Percentiles rank a stretch among this genome's conserved stretches.
These are phyloP conservation scores for Zaprionus camerounensis DNA, from an alignment of 1,140 invertebrate genomes.

Conservation along the genomic window DNA sequence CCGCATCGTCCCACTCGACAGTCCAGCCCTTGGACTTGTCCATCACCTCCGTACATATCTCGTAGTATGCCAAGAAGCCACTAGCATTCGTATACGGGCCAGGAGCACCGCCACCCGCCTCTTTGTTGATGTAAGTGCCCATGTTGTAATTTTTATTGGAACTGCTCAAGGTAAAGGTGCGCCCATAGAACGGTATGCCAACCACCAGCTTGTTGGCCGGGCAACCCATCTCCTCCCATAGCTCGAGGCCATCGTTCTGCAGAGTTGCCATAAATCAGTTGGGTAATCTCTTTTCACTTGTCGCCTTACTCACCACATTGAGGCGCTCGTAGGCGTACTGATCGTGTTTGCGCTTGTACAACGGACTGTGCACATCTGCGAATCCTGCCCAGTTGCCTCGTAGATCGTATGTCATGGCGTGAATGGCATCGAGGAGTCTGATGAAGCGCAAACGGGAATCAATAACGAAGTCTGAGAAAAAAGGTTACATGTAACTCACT, in stretches of 20 bases:
- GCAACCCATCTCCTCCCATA: conserved; percentile 95
- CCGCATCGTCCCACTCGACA: conserved; percentile 91
- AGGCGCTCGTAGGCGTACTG: conserved; percentile 94
- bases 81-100: conserved; percentile 93
- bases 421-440: conserved; percentile 91
- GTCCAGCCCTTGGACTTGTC: conserved; percentile 90
- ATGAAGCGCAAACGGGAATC: not conserved
- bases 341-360: conserved; percentile 93
- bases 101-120: conserved; percentile 92
- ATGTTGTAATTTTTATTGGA: conserved; percentile 93
- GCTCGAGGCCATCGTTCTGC: conserved; percentile 92
- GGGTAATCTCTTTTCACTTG: not conserved
- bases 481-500: conserved; percentile 86
- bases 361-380: conserved; percentile 93
- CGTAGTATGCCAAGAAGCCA: conserved; percentile 95
- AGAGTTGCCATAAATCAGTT: conserved; percentile 60
- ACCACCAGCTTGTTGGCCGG: conserved; percentile 94
- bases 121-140: conserved; percentile 94
- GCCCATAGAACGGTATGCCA: conserved; percentile 94
- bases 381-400: conserved; percentile 96
- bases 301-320: conserved; percentile 89
- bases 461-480: not conserved
- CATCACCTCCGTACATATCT: conserved; percentile 92
- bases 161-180: conserved; percentile 91
- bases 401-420: conserved; percentile 96